Evolutionary conservation across 2,888 invertebrate species (phyloP).

Genomic region (Drosophila siamana): DNA sequence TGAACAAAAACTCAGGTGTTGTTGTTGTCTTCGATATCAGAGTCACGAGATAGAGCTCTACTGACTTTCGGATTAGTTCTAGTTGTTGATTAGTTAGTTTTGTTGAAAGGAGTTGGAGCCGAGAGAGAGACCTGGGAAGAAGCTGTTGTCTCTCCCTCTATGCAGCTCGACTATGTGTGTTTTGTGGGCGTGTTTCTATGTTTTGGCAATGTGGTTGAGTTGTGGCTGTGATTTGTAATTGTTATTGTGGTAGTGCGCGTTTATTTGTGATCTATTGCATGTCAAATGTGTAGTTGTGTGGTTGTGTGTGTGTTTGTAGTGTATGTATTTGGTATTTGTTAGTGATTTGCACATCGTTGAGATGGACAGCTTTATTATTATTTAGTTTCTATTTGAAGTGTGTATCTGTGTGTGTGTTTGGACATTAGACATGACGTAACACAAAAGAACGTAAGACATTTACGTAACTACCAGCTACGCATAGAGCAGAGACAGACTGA

Average conservation of each 20-base stretch:
- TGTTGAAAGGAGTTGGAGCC: slow-evolving; percentile 8
- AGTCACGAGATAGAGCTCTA: slow-evolving; percentile 20
- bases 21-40: slow-evolving; percentile 21
- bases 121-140: slow-evolving; percentile 15
- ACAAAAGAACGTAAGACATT: slow-evolving; percentile 70
- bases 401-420: slow-evolving; percentile 36
- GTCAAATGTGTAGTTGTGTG: slow-evolving; percentile 31
- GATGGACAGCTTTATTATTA: slow-evolving; percentile 23
- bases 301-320: slow-evolving; percentile 8
- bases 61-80: slow-evolving; percentile 27
- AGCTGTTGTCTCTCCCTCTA: background rate
- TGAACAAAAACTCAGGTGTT: slow-evolving; percentile 25
- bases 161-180: background rate
- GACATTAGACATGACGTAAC: slow-evolving; percentile 74
- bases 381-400: slow-evolving; percentile 19
- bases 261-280: slow-evolving; percentile 27
- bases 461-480: slow-evolving; percentile 60
- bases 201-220: slow-evolving; percentile 43
- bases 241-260: slow-evolving; percentile 32
- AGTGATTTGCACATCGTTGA: slow-evolving; percentile 13
- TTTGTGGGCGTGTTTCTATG: slow-evolving; percentile 38
- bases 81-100: slow-evolving; percentile 19
- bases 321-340: background rate
- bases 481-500: slow-evolving; percentile 13
- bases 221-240: slow-evolving; percentile 32